Evolutionary conservation across 2,888 invertebrate genomes (phyloP), one percentile per base, ranked within the genome.

Genomic region (Crioceris asparagi): DNA sequence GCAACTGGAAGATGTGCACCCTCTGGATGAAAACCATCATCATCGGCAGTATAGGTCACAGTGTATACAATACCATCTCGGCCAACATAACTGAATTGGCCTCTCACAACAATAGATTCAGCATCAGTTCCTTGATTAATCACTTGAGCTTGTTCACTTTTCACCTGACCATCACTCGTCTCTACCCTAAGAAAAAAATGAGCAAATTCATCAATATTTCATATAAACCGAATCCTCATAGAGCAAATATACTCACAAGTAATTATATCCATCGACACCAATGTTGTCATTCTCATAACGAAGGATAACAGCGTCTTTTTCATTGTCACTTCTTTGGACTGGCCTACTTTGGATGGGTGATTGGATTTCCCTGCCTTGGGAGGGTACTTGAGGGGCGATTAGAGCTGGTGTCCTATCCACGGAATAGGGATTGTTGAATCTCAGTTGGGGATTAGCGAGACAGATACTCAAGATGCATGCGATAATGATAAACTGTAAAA

Each of bases 101-200:
- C 79, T 25, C 68, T 69, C 10, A 79, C 71, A 7, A 70, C 67
- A 17, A 79, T 68, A 14, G 74, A 70, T 53, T 76, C 73, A 38
- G 77, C 72, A 23, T 79, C 76, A 2, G 72, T 72, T 11, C 78
- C 75, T 2, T 70, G 69, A 58, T 79, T 77, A 43, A 67, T 62
- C 26, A 79, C 59, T 29, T 66, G 65, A 1, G 71, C 79, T 51
- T 74, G 69, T 55, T 80, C 79, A 42, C 72, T 65, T 10, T 74
- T 69, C 3, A 72, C 69, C 17, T 45, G 43, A 18, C 78, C 78
- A 48, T 79, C 77, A 50, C 77, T 79, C 3, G 78, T 73, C 52
- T 77, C 76, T 46, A 70, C 78, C 17, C 78, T 72, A 62, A 6
- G 15, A 27, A 27, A 3, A 27, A 21, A 7, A 21, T 6, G 6